phyloP scores from a whole-genome alignment of 2,797 vertebrate genomes.

The Semaprochilodus insignis region DNA sequence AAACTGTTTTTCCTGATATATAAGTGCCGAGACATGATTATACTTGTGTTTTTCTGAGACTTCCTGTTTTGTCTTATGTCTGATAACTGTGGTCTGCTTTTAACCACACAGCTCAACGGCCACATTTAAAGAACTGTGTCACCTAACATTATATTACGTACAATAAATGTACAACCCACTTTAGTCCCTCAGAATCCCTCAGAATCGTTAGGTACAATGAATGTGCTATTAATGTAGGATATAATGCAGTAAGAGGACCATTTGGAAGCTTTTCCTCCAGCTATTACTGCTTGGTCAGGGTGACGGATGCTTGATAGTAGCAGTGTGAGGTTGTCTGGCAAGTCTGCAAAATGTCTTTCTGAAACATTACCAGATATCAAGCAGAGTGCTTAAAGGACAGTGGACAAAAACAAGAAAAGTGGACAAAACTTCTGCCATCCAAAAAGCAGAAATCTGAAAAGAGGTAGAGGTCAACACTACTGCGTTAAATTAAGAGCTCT shows the following conservation, averaged over 20 bases:
- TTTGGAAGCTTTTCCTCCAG: background rate
- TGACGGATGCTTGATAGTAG: conserved; percentile 29
- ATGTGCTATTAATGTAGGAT: too few species aligned
- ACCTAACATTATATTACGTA: too few species aligned
- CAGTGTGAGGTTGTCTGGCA: conserved; percentile 27
- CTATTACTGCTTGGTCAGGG: conserved; percentile 9
- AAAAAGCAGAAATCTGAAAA: conserved; percentile 16
- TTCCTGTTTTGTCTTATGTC: too few species aligned
- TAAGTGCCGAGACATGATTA: too few species aligned
- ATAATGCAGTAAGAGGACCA: background rate
- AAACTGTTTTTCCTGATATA: too few species aligned
- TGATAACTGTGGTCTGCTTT: too few species aligned
- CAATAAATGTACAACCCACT: too few species aligned
- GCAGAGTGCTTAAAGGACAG: conserved; percentile 30
- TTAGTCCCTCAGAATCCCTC: too few species aligned
- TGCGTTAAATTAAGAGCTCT: background rate
- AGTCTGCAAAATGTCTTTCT: conserved; percentile 15
- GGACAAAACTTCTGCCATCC: conserved; percentile 33
- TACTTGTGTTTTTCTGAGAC: too few species aligned
- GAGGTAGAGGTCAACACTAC: conserved; percentile 2
- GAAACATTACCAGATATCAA: conserved; percentile 44
- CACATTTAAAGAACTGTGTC: too few species aligned
- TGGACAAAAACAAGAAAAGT: background rate
- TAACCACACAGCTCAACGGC: too few species aligned
- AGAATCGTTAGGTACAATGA: too few species aligned